Base-by-base conservation (phyloP, 2,113 vertebrate genomes). In the Tauraco erythrolophus region DNA sequence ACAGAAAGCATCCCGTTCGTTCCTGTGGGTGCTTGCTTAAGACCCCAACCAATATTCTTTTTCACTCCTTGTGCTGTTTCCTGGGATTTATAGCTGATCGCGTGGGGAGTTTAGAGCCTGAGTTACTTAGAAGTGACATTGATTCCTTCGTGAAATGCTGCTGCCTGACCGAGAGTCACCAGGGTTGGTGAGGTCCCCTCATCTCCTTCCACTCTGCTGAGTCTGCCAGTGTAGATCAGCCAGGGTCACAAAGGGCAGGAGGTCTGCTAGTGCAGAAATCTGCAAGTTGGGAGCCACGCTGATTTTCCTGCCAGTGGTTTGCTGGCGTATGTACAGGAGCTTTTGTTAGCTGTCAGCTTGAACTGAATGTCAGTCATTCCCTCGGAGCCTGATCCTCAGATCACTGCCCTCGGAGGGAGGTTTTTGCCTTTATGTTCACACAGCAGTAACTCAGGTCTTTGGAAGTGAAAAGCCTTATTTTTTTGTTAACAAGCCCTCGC, bases 311-410 rank as follows among this genome's bases (percentile, higher is more conserved):
- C 79, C 54, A 66, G 53, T 39, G n/a, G 8, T 41, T 90, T 76
- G 37, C 74, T 95, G 91, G 75, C 50, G 19, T 39, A 35, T 27
- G 48, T 86, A 54, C 80, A 68, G 81, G 51, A 89, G 74, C 56
- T 96, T 92, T 92, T 87, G 85, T 77, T 86, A 81, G 83, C 83
- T 89, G 76, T 89, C 91, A 84, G 43, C 56, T 79, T 88, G 65
- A 70, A 51, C 25, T 54, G 64, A 88, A 75, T 2, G 3, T 75
- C 92, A 94, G 0, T 92, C 86, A 86, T 84, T 95, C 48, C 72
- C 24, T 66, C 62, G 72, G 76, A 92, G 53, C 64, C 81, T 78
- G 88, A 75, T 91, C 62, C 72, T 89, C 48, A 66, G 68, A 54
- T 71, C 70, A 25, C 70, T 76, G 45, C 48, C 11, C 57, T 64